These are phyloP conservation scores for Phoenoteleia sp. DNA, from an alignment of 2,888 invertebrate species.

Conservation along the genomic window DNA sequence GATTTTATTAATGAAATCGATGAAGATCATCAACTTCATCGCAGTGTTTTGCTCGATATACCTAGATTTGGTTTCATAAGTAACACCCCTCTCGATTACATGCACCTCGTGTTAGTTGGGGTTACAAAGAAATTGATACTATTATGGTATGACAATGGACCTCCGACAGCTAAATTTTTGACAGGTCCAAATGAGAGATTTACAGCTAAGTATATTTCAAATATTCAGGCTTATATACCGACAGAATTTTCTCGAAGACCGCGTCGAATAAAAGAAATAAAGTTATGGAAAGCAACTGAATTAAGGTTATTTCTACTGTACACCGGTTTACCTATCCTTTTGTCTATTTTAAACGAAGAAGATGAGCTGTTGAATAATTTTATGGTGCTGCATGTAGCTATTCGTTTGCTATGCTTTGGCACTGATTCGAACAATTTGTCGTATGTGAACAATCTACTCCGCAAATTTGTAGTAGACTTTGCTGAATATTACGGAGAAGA, in stretches of 20 bases:
- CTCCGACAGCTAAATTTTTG: background rate
- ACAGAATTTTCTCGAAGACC: slow-evolving; percentile 23
- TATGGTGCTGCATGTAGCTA: slow-evolving; percentile 67
- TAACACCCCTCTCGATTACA: slow-evolving; percentile 69
- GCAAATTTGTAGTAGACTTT: background rate
- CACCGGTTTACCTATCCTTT: slow-evolving; percentile 75
- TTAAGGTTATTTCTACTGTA: slow-evolving; percentile 72
- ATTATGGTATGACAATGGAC: slow-evolving; percentile 55
- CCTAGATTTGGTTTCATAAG: slow-evolving; percentile 52
- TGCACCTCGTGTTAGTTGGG: slow-evolving; percentile 69
- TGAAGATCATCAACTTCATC: slow-evolving; percentile 49
- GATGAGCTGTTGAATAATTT: slow-evolving; percentile 68
- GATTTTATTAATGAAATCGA: slow-evolving; percentile 32
- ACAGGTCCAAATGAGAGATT: slow-evolving; percentile 1
- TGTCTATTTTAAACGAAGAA: slow-evolving; percentile 55
- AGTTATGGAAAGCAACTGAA: slow-evolving; percentile 14
- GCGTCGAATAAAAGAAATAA: slow-evolving; percentile 11
- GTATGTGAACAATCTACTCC: slow-evolving; percentile 34
- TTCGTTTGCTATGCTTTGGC: slow-evolving; percentile 31
- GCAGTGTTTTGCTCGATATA: slow-evolving; percentile 43
- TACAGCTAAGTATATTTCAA: background rate
- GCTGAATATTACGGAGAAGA: slow-evolving; percentile 25
- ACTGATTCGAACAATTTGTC: background rate
- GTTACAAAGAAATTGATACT: slow-evolving; percentile 63
- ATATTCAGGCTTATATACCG: slow-evolving; percentile 4